Evolutionary conservation across 2,797 vertebrate genomes (phyloP), one percentile per base, ranked within the genome.

Genomic region (Coracias cyanogaster): DNA sequence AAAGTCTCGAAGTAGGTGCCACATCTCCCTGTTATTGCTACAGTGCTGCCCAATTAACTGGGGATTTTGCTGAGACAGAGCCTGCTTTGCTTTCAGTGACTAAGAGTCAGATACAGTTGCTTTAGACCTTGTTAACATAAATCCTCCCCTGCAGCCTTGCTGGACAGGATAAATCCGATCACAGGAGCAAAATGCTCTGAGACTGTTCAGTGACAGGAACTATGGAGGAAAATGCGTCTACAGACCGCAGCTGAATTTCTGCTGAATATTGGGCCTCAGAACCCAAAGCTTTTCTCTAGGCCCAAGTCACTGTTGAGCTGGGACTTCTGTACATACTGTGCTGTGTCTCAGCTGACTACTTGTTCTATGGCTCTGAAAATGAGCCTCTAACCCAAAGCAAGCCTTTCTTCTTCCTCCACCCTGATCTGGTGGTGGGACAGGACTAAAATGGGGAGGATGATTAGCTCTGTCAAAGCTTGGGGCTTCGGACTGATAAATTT

Each of bases 221-320:
- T 20, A 7, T 0, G 1, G 1, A 51, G 82, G 66, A 62, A 65
- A 79, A 65, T 1, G 1, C 16, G n/a, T 54, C 18, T n/a, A 29
- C 35, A 15, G 67, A 81, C 11, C 2, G 3, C 7, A 4, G 72
- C 60, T 52, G 55, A 46, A 35, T 55, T 93, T 28, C 71, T 88
- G 81, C 45, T 67, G 66, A 22, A 20, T 17, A 8, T 2, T 35
- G 0, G 39, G 61, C 9, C 31, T 84, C 54, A 29, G 49, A 84
- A 51, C 7, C 18, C 45, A 41, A 35, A 67, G 52, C 15, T 81
- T 78, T 93, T 15, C 52, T 51, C 52, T 13, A 43, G 29, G 12
- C 4, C 6, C 2, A 4, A 14, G n/a, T 20, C 48, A 11, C 20
- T 0, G 3, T 77, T 45, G 73, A 74, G 60, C 48, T 74, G 78